Conservation (phyloP, 2,797 vertebrate genomes). For the Tinamus major region DNA sequence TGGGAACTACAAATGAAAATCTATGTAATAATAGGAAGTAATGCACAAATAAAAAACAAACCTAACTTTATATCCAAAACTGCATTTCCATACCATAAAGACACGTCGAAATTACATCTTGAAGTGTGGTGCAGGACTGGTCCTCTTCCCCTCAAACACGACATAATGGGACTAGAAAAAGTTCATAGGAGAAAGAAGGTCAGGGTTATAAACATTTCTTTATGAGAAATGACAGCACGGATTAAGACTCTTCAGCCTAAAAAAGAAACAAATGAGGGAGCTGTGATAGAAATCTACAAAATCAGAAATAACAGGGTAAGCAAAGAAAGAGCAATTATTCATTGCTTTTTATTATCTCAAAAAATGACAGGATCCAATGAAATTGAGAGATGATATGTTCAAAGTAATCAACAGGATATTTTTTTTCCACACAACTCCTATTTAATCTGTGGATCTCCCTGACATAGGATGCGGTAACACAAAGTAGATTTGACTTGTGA, state of each 20-base stretch:
- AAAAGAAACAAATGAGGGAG: neutral
- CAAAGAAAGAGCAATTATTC: neutral
- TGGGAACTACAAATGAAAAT: neutral
- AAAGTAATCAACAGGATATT: neutral
- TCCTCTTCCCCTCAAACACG: neutral
- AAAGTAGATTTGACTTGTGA: neutral
- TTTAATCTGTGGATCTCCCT: neutral
- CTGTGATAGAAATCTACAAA: neutral
- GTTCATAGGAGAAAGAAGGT: neutral
- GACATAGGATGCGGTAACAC: neutral
- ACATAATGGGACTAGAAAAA: neutral
- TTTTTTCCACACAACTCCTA: neutral
- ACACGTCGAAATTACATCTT: neutral
- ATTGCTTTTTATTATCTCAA: neutral
- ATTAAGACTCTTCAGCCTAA: no score
- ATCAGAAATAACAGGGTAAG: neutral
- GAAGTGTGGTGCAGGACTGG: neutral
- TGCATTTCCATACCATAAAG: neutral
- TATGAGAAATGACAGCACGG: neutral
- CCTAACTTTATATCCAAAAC: neutral
- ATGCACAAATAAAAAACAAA: neutral
- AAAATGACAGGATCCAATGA: neutral
- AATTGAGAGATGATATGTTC: neutral
- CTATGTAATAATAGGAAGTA: neutral
- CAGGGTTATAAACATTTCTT: neutral